Base-by-base conservation (phyloP, 2,113 vertebrate species). In the Leptosomus discolor region DNA sequence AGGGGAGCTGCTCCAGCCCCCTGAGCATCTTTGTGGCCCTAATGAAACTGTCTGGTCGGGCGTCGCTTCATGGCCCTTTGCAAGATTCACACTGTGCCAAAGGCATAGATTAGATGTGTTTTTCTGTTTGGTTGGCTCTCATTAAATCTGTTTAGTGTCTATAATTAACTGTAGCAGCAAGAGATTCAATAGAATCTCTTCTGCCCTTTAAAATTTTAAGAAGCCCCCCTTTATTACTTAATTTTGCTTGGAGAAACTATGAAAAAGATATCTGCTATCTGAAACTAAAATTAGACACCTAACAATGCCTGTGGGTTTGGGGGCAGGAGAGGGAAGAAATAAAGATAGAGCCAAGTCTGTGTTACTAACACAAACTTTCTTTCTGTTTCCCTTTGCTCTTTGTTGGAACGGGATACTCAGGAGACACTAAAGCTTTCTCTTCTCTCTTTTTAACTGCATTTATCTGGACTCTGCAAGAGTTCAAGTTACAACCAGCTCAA, bases 361-460 rank as follows among this genome's bases (percentile, higher is more conserved):
- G 74, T 46, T 90, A 30, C 37, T 56, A 61, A 75, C 41, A 91
- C 85, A 91, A 76, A 63, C 58, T 92, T 88, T 63, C 80, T 58
- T 85, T 74, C 50, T 81, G 36, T 80, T 78, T 95, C 71, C 60
- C n/a, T 85, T 97, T 94, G 78, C 82, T 85, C 30, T 85, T 56
- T 89, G 50, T 45, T 89, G 80, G 68, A 89, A 74, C 78, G 58
- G 57, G 63, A 71, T 73, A 48, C 50, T 32, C 5, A 3, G 63
- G 78, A 48, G 69, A 82, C 54, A 68, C 63, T 68, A 37, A 63
- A 58, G 68, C 89, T 92, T 96, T 88, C 64, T 93, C 34, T 92
- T 96, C 85, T 75, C 45, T 91, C 45, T 91, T 36, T 85, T 75
- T 81, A 92, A 34, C 79, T 96, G 88, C n/a, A 19, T 91, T 88